Evolutionary conservation across 2,888 invertebrate species (phyloP).

Genomic region (Ophraella communa): DNA sequence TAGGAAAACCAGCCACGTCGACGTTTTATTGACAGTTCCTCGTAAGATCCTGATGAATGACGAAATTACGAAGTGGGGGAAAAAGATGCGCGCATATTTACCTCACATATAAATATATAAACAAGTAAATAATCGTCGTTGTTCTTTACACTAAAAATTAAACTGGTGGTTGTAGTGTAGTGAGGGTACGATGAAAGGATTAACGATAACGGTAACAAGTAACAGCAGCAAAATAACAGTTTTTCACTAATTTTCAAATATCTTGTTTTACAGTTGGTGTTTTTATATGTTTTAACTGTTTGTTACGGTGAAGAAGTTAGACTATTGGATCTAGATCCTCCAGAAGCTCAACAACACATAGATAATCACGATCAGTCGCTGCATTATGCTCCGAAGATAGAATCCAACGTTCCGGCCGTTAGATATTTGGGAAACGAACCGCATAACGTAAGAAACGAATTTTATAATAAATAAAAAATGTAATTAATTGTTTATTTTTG

Average conservation of each 20-base stretch:
- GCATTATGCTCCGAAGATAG: slow-evolving; percentile 64
- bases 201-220: background rate
- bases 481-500: background rate
- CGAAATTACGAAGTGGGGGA: too few species aligned
- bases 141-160: too few species aligned
- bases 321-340: slow-evolving; percentile 62
- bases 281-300: background rate
- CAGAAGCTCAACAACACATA: slow-evolving; percentile 62
- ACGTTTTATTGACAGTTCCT: too few species aligned
- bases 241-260: too few species aligned
- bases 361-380: slow-evolving; percentile 59
- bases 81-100: too few species aligned
- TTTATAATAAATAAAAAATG: background rate
- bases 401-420: slow-evolving; percentile 61
- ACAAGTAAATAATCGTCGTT: too few species aligned
- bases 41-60: too few species aligned
- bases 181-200: background rate
- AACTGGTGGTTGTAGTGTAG: background rate
- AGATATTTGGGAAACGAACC: slow-evolving; percentile 61
- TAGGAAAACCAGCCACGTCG: too few species aligned
- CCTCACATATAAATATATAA: too few species aligned
- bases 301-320: slow-evolving; percentile 60
- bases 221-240: too few species aligned
- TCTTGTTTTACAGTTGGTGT: slow-evolving; percentile 19
- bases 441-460: slow-evolving; percentile 63